Conservation (phyloP, 2,888 invertebrate species). For the Harmothoe impar region DNA sequence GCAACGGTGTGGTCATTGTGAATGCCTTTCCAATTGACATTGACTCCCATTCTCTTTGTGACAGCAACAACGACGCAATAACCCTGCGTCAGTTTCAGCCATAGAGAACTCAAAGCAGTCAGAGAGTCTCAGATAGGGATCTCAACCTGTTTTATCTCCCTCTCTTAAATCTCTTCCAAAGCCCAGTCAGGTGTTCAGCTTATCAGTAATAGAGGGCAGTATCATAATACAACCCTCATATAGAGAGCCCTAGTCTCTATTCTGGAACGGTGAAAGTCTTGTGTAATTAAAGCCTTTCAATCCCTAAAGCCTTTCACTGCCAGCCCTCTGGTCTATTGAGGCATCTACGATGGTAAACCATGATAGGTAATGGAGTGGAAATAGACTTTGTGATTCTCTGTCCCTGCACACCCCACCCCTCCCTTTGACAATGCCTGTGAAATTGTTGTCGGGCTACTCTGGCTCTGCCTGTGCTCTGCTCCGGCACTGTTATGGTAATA, state of each 20-base stretch:
- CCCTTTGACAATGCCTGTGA: slow-evolving; percentile 5
- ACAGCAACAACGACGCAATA: not conserved
- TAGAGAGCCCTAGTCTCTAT: not conserved
- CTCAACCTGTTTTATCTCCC: slow-evolving; percentile 16
- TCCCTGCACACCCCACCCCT: not conserved
- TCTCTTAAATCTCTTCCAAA: not conserved
- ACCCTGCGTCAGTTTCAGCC: not conserved
- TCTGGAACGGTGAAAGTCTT: too few relatives aligned
- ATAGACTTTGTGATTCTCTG: slow-evolving; percentile 11
- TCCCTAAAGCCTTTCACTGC: too few relatives aligned
- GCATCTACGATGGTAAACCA: not conserved
- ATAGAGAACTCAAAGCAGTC: not conserved
- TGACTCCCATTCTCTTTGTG: not conserved
- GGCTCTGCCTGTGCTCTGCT: not conserved
- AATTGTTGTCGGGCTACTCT: not conserved
- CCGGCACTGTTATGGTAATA: not conserved
- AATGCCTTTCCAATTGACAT: not conserved
- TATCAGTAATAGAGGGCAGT: not conserved
- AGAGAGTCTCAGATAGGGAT: slow-evolving; percentile 9
- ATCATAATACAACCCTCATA: not conserved
- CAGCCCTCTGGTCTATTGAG: too few relatives aligned
- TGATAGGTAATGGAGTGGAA: slow-evolving; percentile 30
- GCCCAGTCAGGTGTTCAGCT: not conserved
- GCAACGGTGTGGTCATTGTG: not conserved
- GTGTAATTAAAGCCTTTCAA: too few relatives aligned